Base-by-base conservation (phyloP, 2,113 vertebrate genomes). In the Alectura lathami region DNA sequence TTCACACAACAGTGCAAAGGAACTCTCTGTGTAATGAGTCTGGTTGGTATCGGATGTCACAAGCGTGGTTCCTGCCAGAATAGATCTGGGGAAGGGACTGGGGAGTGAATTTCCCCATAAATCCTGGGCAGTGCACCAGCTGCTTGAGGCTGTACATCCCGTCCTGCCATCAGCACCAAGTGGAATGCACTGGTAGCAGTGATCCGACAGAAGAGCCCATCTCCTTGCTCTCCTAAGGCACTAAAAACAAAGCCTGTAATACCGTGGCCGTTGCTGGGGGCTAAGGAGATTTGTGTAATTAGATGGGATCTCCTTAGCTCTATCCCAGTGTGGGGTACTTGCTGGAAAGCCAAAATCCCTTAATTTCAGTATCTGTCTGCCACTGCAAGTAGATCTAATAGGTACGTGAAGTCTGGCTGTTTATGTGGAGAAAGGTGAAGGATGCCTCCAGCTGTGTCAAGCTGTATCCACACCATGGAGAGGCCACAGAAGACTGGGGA, bases 11-110 rank as follows among this genome's bases (percentile, higher is more conserved):
- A 91, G 64, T 36, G 34, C 0, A 3, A 38, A 38, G 60, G 78
- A 42, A 57, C 63, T 91, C 70, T 87, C 84, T 30, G 21, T 83
- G 87, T 91, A 91, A 79, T 92, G 82, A 79, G 40, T 80, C 81
- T 79, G 79, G 48, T 30, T 74, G 64, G 45, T 91, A 60, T 62
- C 47, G 91, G 60, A 90, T 84, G 57, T 78, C 62, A 73, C 50
- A 83, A 67, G 50, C 0, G 0, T n/a, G 6, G 4, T 56, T 88
- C 47, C 77, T 74, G 56, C 62, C 45, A 42, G 53, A 84, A 68
- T 8, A 30, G 56, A 32, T 73, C 42, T 88, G 5, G 0, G 72
- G 76, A 90, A 83, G 38, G 27, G 53, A 62, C 53, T 20, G 17
- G 22, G 18, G 70, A 32, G 30, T 92, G 42, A 79, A 66, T 86